These are phyloP conservation scores for Leptocoma aspasia DNA, from an alignment of 2,113 vertebrate species.

Conservation along the genomic window DNA sequence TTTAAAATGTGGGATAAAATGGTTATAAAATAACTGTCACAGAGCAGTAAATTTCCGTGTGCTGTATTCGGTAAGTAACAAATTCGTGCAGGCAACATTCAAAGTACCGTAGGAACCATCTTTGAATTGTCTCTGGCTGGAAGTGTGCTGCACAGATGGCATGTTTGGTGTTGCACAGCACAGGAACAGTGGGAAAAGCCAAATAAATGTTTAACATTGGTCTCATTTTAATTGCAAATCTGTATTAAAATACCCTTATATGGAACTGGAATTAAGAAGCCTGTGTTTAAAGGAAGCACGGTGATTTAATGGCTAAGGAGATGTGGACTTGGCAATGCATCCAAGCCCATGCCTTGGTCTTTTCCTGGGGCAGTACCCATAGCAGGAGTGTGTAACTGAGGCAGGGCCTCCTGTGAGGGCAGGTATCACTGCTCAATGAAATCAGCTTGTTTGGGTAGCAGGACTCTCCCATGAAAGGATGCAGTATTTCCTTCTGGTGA, in stretches of 20 bases:
- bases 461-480: not conserved
- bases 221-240: slow-evolving; percentile 61
- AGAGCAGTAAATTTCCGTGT: slow-evolving; percentile 38
- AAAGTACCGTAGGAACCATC: slow-evolving; percentile 18
- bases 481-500: not conserved
- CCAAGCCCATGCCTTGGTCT: not conserved
- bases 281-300: not conserved
- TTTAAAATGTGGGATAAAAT: slow-evolving; percentile 37
- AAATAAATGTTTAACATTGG: slow-evolving; percentile 56
- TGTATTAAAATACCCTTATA: slow-evolving; percentile 22
- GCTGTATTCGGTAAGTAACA: not conserved
- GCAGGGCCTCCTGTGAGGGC: not conserved
- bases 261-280: slow-evolving; percentile 5
- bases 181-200: slow-evolving; percentile 54
- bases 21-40: not conserved
- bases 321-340: not conserved
- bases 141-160: slow-evolving; percentile 64
- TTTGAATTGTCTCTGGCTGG: slow-evolving; percentile 41
- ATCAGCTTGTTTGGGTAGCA: not conserved
- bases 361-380: not conserved
- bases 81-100: slow-evolving; percentile 14
- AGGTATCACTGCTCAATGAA: not conserved
- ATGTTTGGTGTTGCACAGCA: slow-evolving; percentile 42
- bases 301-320: not conserved
- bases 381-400: not conserved